Base-by-base conservation (phyloP, 2,888 invertebrate genomes). In the Pheosia gnoma region DNA sequence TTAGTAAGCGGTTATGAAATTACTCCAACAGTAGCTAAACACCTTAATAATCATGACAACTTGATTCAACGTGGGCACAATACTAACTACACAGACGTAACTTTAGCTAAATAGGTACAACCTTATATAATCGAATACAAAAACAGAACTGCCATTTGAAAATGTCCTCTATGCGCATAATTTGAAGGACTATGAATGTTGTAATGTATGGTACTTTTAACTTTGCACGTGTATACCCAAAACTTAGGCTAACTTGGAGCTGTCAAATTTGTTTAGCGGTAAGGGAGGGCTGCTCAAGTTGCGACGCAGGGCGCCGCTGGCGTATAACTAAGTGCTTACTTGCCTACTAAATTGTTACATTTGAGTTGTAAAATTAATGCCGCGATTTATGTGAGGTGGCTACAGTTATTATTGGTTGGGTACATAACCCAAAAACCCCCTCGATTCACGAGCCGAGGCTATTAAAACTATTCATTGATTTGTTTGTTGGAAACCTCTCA, bases 261-360 rank as follows among this genome's bases (percentile, higher is more conserved):
- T 92, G 93, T 93, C 93, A 93, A 92, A 93, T 93, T 93, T 93
- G 93, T 92, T 92, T 90, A 93, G 93, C 87, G 91, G 92, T 88
- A 82, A 86, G 85, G 88, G 88, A 87, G 89, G 89, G 88, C 84
- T 83, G 88, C 85, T 86, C 85, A 91, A 89, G 90, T 90, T 88
- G 84, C 80, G 79, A 86, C 81, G 81, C 79, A 81, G 84, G 83
- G 82, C 82, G 91, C 90, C 89, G 84, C 81, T 76, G 88, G 92
- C 91, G 85, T 86, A 86, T 85, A 89, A 88, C 90, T 91, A 90
- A 91, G 87, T 90, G 90, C 89, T 90, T 90, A 90, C 89, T 89
- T 85, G 85, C 87, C 81, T 90, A 82, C 86, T 85, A 88, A 90
- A 91, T 90, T 91, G 91, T 90, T 89, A 88, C 89, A 89, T 93